Base-by-base conservation (phyloP, 2,888 invertebrate species). In the Oeneis ivallda region DNA sequence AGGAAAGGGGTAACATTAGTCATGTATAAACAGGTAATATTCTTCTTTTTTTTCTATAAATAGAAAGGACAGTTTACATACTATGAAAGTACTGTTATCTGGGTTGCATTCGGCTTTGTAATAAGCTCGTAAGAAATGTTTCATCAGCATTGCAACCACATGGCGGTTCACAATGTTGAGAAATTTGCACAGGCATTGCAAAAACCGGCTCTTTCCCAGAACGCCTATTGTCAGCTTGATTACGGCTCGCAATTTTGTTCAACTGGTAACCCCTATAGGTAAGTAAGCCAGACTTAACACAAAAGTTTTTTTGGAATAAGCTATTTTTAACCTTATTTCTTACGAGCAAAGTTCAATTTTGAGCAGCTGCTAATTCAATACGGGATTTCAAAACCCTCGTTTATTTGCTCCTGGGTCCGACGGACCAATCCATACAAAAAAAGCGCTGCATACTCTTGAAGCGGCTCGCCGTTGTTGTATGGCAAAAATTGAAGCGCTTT, bases 201-300 rank as follows among this genome's bases (percentile, higher is more conserved):
- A 89, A 89, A 88, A 87, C 79, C 76, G 75, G 72, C 69, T 79
- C 80, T 74, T 87, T 91, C 91, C 81, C 84, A 81, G 91, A 92
- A 91, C 80, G 76, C 76, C 89, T 82, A 87, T 92, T 92, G 91
- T 91, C 80, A 80, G 74, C 79, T 76, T 83, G 83, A 85, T 86
- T 85, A 85, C 85, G 79, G 81, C 82, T 84, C 83, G 87, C 89
- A 88, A 89, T 89, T 89, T 86, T 81, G 86, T 82, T 80, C 81
- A 84, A 80, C 86, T 83, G 79, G 80, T 82, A 85, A 87, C 87
- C 89, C 89, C 87, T 89, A 89, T 89, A 89, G 88, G 86, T 90
- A 89, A 86, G 86, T 90, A 89, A 86, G 86, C 83, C 80, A 78
- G 77, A 80, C 79, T 81, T 84, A 85, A 81, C 85, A 85, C 79